Base-by-base conservation (phyloP, 1,140 invertebrate genomes). In the Leptinotarsa texana region DNA sequence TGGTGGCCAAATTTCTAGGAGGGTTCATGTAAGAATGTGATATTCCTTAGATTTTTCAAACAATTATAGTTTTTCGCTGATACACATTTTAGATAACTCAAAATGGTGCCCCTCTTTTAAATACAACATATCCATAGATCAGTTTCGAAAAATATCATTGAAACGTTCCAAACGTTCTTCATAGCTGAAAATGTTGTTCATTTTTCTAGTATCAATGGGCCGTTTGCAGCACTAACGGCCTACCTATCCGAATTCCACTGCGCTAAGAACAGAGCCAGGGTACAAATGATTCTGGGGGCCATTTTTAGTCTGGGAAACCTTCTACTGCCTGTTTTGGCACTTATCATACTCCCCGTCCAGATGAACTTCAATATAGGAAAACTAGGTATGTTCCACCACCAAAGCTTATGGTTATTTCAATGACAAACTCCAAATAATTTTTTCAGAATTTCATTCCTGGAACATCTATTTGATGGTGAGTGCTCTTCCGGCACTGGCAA, bases 1-100 rank as follows among this genome's bases (percentile, higher is more conserved):
- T 94, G 1, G 80, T 91, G 0, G 90, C 93, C 18, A 91, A 94
- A 83, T 93, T 94, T 80, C 80, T 92, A 27, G 92, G 91, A 74
- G 94, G 79, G 61, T 79, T 80, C 73, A 80, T 80, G 79, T 80
- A 72, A 74, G 78, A 8, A 42, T 42, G 33, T 42, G 33, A 42
- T 11, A 8, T 33, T 33, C 0, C 33, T 33, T 11, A 11, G 2
- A 33, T 33, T 11, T 42, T 11, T 42, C 4, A 8, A 42, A 42
- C 33, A 42, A 42, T 42, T 11, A 11, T 42, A 42, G 8, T 33
- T 33, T 11, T 33, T 11, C 33, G 33, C 0, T 11, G 33, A 3
- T 33, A 33, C 8, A 33, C 11, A 33, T 1, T 11, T 33, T 3
- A 33, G 33, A 1, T 1, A 33, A 33, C 8, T 8, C 6, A 33